These are phyloP conservation scores for Sebastes goodei DNA, from an alignment of 2,797 vertebrate genomes.

Conservation along the genomic window DNA sequence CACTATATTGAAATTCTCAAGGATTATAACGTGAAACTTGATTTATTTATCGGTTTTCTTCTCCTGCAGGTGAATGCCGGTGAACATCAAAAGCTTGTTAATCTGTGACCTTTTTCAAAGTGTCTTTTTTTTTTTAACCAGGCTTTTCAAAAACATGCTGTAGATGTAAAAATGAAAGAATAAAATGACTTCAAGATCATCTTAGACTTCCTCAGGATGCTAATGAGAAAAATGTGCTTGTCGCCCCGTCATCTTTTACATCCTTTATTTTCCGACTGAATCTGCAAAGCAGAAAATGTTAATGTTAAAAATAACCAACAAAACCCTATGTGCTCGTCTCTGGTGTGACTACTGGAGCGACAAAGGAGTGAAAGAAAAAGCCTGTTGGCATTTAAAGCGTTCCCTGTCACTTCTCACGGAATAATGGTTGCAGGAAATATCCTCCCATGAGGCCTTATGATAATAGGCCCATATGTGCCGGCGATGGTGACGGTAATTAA, in stretches of 20 bases:
- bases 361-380: constrained; percentile 24
- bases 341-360: neutral
- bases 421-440: constrained; percentile 51
- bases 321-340: constrained; percentile 6
- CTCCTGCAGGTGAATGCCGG: neutral
- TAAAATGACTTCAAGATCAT: neutral
- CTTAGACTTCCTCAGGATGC: neutral
- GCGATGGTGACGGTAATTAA: constrained; percentile 62
- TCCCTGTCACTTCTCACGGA: constrained; percentile 52
- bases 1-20: neutral
- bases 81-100: neutral
- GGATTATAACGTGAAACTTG: neutral
- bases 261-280: neutral
- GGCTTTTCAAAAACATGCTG: neutral
- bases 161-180: neutral
- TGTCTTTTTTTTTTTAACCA: neutral
- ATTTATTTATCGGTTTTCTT: neutral
- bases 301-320: constrained; percentile 36
- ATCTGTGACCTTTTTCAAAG: neutral
- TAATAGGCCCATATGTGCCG: constrained; percentile 58
- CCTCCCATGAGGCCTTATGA: constrained; percentile 62
- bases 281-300: neutral
- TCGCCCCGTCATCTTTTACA: neutral
- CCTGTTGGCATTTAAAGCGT: constrained; percentile 44
- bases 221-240: neutral